A percentile compares a stretch with the other conserved stretches of the same genome.
phyloP scores from a whole-genome alignment of 2,113 vertebrate genomes.

The Trichechus manatus region DNA sequence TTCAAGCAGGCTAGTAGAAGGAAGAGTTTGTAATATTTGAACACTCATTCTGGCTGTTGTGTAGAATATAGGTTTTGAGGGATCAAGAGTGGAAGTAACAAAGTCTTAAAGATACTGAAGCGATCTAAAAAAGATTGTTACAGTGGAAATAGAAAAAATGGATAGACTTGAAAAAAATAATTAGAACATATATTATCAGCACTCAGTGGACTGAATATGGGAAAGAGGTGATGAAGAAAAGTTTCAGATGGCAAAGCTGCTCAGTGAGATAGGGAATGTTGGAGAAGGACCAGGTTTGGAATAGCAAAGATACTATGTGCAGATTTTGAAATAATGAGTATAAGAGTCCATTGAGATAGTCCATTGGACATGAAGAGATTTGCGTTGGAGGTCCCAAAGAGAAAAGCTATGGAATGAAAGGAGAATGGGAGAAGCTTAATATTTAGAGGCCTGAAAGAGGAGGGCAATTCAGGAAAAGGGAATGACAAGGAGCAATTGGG shows the following conservation, averaged over 20 bases:
- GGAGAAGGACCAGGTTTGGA: not conserved
- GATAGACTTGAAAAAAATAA: not conserved
- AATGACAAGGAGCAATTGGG: not conserved
- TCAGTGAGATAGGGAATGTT: rapidly evolving
- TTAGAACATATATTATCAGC: not conserved
- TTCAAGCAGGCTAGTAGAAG: not conserved
- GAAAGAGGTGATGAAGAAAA: not conserved
- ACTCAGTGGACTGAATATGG: not conserved
- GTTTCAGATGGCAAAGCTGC: not conserved
- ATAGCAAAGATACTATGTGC: not conserved
- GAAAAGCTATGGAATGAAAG: not conserved
- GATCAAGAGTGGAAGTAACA: not conserved
- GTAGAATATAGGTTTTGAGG: not conserved
- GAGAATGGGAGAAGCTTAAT: not conserved
- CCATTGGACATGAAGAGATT: not conserved
- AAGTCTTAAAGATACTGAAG: not conserved
- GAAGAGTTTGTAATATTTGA: not conserved
- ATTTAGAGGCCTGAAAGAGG: not conserved
- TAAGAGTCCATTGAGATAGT: not conserved
- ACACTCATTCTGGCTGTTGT: not conserved
- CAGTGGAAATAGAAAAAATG: not conserved
- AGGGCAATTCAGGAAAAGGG: not conserved
- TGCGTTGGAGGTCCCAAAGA: not conserved
- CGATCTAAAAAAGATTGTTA: not conserved
- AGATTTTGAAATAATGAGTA: not conserved